Conservation (phyloP, 2,797 vertebrate genomes). For the Hoplostethus atlanticus region DNA sequence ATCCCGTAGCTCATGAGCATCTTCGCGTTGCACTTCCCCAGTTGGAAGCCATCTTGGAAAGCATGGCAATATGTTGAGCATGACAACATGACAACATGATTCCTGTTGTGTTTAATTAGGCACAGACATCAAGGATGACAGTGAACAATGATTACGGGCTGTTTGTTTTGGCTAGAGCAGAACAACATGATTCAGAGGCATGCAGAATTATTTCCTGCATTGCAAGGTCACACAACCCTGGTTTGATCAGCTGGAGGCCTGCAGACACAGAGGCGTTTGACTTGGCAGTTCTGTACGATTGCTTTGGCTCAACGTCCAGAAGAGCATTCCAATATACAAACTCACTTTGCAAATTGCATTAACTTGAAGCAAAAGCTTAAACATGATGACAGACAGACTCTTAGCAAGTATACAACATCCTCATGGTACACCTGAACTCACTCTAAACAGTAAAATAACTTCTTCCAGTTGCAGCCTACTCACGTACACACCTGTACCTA, state of each 20-base stretch:
- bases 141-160: not conserved
- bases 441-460: too few species aligned
- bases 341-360: not conserved
- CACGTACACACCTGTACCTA: too few species aligned
- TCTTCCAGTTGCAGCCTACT: too few species aligned
- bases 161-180: too few species aligned
- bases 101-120: conserved; percentile 1
- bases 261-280: not conserved
- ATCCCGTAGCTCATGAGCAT: not conserved
- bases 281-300: not conserved
- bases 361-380: too few species aligned
- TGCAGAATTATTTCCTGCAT: conserved; percentile 1
- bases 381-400: too few species aligned
- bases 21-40: too few species aligned
- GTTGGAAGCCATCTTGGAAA: too few species aligned
- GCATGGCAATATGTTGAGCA: not conserved
- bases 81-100: not conserved
- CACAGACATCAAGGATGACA: too few species aligned
- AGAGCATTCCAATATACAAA: conserved; percentile 11
- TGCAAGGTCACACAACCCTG: not conserved
- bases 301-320: conserved; percentile 11
- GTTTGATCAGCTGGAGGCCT: not conserved
- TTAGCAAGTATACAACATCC: too few species aligned
- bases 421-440: too few species aligned
- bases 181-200: not conserved